Conservation (phyloP, 2,113 vertebrate genomes). For the Actinemys pallida region DNA sequence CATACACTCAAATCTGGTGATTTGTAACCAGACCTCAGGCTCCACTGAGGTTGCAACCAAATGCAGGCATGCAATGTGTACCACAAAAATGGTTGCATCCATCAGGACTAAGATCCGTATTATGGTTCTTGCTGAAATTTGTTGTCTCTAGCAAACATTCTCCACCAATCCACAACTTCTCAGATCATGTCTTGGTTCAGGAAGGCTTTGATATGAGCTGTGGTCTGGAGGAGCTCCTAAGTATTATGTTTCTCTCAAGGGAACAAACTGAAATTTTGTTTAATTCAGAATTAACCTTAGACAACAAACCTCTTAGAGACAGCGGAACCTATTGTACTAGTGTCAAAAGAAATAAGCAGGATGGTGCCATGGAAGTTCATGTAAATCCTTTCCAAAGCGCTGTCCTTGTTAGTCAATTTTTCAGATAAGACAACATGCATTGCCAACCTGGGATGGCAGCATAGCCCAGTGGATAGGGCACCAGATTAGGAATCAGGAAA, state of each 20-base stretch:
- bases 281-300: not conserved
- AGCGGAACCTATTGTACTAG: not conserved
- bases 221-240: not conserved
- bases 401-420: not conserved
- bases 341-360: slow-evolving; percentile 4
- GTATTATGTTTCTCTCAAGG: not conserved
- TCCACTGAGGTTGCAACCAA: not conserved
- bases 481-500: not conserved
- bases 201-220: not conserved
- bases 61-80: not conserved
- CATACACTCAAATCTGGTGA: not conserved
- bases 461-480: not conserved
- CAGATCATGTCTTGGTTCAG: not conserved
- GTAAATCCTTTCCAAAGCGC: not conserved
- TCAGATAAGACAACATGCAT: not conserved
- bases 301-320: not conserved
- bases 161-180: not conserved
- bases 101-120: not conserved
- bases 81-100: not conserved
- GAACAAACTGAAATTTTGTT: not conserved
- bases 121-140: not conserved
- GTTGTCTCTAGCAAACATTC: not conserved
- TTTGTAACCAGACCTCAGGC: not conserved
- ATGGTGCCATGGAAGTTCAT: not conserved
- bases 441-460: slow-evolving; percentile 7